phyloP scores from a whole-genome alignment of 2,797 vertebrate species.

The Carduelis carduelis region DNA sequence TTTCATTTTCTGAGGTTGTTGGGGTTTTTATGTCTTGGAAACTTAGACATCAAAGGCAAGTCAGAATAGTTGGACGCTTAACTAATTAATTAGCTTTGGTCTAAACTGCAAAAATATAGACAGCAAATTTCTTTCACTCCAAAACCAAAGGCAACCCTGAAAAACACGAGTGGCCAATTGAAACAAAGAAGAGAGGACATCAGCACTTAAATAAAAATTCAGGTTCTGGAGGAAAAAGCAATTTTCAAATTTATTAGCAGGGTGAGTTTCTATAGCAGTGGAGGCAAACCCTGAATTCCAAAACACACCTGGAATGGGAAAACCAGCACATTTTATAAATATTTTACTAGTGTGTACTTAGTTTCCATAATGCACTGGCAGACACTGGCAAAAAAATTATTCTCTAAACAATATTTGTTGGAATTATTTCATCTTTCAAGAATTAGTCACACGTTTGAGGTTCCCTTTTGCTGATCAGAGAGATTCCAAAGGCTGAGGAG shows the following conservation, averaged over 20 bases:
- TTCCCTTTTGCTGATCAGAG: background rate
- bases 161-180: background rate
- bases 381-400: background rate
- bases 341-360: background rate
- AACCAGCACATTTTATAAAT: conserved; percentile 14
- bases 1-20: conserved; percentile 18
- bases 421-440: background rate
- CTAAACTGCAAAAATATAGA: conserved; percentile 18
- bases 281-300: conserved; percentile 49
- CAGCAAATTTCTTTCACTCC: background rate
- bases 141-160: background rate
- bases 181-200: background rate
- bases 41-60: conserved; percentile 24
- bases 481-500: background rate
- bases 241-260: background rate
- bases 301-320: conserved; percentile 55
- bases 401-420: background rate
- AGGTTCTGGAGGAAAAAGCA: background rate
- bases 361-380: conserved; percentile 1
- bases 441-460: background rate
- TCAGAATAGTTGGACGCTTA: background rate
- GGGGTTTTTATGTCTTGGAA: conserved; percentile 11
- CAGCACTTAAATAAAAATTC: background rate
- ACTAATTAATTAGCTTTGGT: conserved; percentile 45
- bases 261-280: background rate